These are phyloP conservation scores for Nasonia longicornis DNA, from an alignment of 1,140 invertebrate genomes.

Conservation along the genomic window DNA sequence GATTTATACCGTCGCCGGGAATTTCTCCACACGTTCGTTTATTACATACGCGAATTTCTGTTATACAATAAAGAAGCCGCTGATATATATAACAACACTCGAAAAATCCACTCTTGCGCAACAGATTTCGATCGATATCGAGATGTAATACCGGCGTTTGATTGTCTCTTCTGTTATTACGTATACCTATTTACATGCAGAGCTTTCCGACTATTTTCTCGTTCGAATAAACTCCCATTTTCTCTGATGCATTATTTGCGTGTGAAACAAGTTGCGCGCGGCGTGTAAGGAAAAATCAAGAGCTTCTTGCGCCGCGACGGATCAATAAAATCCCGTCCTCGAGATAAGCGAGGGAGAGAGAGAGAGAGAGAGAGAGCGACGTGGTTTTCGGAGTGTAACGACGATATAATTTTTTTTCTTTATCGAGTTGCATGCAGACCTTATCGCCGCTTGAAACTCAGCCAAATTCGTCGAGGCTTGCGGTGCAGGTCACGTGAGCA, in stretches of 20 bases:
- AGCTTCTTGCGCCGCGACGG: background rate
- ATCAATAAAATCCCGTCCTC: background rate
- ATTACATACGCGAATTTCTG: too few relatives aligned
- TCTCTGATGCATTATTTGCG: too few relatives aligned
- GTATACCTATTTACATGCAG: too few relatives aligned
- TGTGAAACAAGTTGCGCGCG: background rate
- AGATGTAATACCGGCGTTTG: too few relatives aligned
- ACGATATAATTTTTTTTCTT: background rate
- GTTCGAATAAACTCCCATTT: too few relatives aligned
- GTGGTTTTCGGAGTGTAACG: background rate
- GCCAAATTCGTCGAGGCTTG: background rate
- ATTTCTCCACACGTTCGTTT: background rate
- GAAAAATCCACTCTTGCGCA: too few relatives aligned
- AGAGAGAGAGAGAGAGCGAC: background rate
- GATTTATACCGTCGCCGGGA: background rate
- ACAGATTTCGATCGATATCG: too few relatives aligned
- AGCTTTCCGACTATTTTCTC: too few relatives aligned
- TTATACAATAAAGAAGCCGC: too few relatives aligned
- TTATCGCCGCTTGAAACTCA: slow-evolving; percentile 23
- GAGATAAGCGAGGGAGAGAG: background rate
- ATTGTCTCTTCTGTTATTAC: too few relatives aligned
- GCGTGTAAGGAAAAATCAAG: background rate
- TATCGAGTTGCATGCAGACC: background rate
- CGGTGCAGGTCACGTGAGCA: background rate
- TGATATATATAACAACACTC: too few relatives aligned